These are phyloP conservation scores for Drosophila pruinosa DNA, from an alignment of 1,140 invertebrate genomes.

Conservation along the genomic window DNA sequence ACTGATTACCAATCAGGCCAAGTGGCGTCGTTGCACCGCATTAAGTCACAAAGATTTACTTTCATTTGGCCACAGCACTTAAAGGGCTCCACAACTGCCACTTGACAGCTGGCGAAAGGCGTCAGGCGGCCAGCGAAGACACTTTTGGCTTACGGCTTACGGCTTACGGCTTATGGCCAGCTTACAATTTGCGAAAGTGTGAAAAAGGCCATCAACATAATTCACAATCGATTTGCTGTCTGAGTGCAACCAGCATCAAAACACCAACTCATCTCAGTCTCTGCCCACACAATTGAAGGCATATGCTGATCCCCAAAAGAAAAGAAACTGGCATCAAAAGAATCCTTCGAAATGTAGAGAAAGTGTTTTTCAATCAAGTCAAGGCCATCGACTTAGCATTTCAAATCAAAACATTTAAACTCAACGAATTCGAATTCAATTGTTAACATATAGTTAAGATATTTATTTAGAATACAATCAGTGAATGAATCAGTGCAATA, in stretches of 20 bases:
- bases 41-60: slow-evolving; percentile 67
- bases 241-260: neutral
- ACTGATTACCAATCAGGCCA: slow-evolving; percentile 73
- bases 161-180: neutral
- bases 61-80: slow-evolving; percentile 63
- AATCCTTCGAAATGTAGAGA: neutral
- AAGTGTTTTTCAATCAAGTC: neutral
- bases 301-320: neutral
- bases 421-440: too few relatives aligned
- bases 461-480: too few relatives aligned
- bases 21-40: slow-evolving; percentile 31
- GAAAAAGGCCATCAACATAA: slow-evolving; percentile 11
- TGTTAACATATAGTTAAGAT: too few relatives aligned
- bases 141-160: neutral
- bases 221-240: slow-evolving; percentile 1
- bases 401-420: too few relatives aligned
- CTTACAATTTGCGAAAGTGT: slow-evolving; percentile 23
- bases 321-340: neutral
- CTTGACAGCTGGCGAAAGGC: slow-evolving; percentile 76
- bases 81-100: slow-evolving; percentile 51
- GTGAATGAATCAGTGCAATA: too few relatives aligned
- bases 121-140: slow-evolving; percentile 7
- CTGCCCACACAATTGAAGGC: neutral
- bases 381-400: neutral
- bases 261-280: neutral